Evolutionary conservation across 2,113 vertebrate species (phyloP).

Genomic region (Indicator indicator): DNA sequence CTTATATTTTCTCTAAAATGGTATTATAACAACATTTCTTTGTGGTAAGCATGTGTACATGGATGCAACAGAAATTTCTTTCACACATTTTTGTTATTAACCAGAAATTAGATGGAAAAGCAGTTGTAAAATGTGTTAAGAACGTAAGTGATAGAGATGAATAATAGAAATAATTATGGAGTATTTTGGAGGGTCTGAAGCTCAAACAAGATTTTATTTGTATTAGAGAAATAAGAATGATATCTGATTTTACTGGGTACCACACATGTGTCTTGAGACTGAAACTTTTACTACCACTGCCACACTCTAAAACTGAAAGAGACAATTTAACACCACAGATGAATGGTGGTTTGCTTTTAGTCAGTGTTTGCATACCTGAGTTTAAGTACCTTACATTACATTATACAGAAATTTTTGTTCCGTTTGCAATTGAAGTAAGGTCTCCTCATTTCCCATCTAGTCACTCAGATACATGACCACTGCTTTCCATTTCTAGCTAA

Average conservation of each 20-base stretch:
- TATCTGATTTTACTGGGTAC: neutral
- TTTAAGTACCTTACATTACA: neutral
- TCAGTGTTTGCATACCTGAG: neutral
- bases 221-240: neutral
- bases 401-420: neutral
- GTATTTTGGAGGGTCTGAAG: neutral
- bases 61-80: neutral
- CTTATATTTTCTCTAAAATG: neutral
- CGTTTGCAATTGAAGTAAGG: neutral
- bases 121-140: neutral
- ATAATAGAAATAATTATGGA: neutral
- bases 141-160: neutral
- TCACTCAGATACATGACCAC: neutral
- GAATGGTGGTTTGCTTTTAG: neutral
- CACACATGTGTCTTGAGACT: neutral
- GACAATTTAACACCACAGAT: neutral
- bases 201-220: neutral
- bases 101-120: neutral
- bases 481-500: neutral
- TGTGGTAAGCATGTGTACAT: neutral
- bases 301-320: neutral
- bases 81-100: neutral
- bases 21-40: neutral
- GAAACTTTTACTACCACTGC: neutral
- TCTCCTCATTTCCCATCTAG: neutral